Base-by-base conservation (phyloP, 1,140 invertebrate species). In the Aporrectodea caliginosa region DNA sequence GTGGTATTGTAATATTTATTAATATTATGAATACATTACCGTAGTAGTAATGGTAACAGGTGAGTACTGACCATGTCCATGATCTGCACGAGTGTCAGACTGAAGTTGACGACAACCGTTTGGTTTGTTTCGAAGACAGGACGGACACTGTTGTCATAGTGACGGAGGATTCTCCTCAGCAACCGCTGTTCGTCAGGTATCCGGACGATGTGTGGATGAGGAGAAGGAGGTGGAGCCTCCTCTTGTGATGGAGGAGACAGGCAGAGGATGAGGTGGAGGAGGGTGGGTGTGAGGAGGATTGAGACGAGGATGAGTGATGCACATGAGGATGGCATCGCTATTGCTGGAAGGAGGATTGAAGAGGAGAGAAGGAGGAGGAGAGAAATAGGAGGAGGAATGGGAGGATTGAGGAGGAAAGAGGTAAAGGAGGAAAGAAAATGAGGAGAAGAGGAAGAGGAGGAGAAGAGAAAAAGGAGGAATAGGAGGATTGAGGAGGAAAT, bases 61-160 rank as follows among this genome's bases (percentile, higher is more conserved):
- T n/a, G n/a, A n/a, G 6, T 78, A 83, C 82, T 82, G 72, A 87
- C 86, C 81, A 87, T 70, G 78, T 87, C 86, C 30, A 86, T 79
- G 6, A 87, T 84, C 77, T 86, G 86, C 35, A 85, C 84, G 2
- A 87, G 76, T 16, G 84, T 82, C 2, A 87, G 34, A 27, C 84
- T 84, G 76, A 87, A 84, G 12, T 81, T 80, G 6, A 87, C 82
- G 14, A 79, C 69, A 0, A 87, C 83, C 14, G 82, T 77, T 30
- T 80, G 69, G 70, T 80, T 84, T 35, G 82, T 79, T 69, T 86
- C 84, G 12, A 78, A 78, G 0, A 86, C 83, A 0, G 86, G 86
- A 73, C 86, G 78, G n/a, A 84, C 80, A 68, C 81, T 81, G 22
- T 78, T 72, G 71, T 81, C 82, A 75, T 86, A 86, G 71, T 83